phyloP scores from a whole-genome alignment of 2,888 invertebrate genomes.

The Crossocerus cetratus region DNA sequence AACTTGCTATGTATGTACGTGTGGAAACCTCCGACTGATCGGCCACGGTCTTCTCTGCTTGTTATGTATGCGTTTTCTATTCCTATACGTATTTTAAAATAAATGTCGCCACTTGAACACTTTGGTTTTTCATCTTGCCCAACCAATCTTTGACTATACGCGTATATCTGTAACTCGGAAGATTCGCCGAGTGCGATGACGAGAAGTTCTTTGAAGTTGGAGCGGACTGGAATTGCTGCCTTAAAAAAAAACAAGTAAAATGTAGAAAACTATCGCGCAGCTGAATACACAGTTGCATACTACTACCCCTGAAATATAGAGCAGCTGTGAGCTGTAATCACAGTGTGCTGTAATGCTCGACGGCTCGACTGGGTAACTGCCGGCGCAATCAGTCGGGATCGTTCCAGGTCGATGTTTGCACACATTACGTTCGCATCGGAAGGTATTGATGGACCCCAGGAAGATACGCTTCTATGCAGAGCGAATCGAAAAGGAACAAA shows the following conservation, averaged over 20 bases:
- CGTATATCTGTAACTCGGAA: too few species aligned
- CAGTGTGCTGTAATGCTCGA: too few species aligned
- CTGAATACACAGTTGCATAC: too few species aligned
- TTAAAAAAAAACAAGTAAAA: too few species aligned
- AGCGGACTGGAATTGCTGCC: too few species aligned
- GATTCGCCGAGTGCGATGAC: too few species aligned
- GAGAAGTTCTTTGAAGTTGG: too few species aligned
- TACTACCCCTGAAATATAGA: too few species aligned
- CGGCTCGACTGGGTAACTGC: too few species aligned
- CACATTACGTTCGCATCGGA: not conserved
- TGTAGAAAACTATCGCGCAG: too few species aligned
- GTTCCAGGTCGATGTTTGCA: not conserved
- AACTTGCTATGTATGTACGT: constrained; percentile 25
- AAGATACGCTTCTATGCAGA: constrained; percentile 67
- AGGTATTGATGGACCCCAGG: constrained; percentile 56
- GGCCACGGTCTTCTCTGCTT: constrained; percentile 68
- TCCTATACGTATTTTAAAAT: constrained; percentile 74
- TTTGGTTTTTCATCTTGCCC: constrained; percentile 1
- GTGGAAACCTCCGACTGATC: constrained; percentile 47
- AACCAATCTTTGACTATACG: not conserved
- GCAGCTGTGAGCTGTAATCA: too few species aligned
- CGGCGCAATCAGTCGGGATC: too few species aligned
- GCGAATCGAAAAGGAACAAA: constrained; percentile 66
- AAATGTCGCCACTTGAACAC: constrained; percentile 61
- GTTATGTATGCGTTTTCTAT: constrained; percentile 75